phyloP scores from a whole-genome alignment of 2,113 vertebrate species.

The Gallinago media region DNA sequence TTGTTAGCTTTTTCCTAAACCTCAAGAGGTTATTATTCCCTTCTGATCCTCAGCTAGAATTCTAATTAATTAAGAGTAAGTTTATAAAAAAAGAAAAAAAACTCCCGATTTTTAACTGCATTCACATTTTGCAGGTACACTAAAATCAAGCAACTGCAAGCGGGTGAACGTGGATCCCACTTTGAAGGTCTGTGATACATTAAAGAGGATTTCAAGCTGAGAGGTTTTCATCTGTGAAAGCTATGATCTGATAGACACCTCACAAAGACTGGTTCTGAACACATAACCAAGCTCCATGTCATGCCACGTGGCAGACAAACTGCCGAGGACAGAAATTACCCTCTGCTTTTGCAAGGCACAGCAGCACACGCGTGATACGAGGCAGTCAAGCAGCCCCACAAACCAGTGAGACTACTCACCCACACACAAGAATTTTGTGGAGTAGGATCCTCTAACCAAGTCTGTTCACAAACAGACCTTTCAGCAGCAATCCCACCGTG shows the following conservation, averaged over 20 bases:
- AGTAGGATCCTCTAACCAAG: neutral
- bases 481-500: neutral
- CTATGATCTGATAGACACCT: neutral
- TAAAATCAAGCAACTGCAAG: neutral
- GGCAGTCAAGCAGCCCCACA: neutral
- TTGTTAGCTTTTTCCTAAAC: neutral
- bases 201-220: neutral
- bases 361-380: accelerated
- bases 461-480: neutral
- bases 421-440: accelerated
- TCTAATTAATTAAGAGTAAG: neutral
- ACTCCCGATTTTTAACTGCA: accelerated
- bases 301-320: neutral
- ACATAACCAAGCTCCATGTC: neutral
- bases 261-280: neutral
- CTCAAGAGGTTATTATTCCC: neutral
- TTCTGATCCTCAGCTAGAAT: neutral
- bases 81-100: neutral
- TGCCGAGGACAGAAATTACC: neutral
- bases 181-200: neutral
- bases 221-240: neutral
- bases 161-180: neutral
- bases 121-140: neutral
- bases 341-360: neutral
- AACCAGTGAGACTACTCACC: neutral